phyloP scores from a whole-genome alignment of 2,888 invertebrate genomes.

The Dynastes tityus region DNA sequence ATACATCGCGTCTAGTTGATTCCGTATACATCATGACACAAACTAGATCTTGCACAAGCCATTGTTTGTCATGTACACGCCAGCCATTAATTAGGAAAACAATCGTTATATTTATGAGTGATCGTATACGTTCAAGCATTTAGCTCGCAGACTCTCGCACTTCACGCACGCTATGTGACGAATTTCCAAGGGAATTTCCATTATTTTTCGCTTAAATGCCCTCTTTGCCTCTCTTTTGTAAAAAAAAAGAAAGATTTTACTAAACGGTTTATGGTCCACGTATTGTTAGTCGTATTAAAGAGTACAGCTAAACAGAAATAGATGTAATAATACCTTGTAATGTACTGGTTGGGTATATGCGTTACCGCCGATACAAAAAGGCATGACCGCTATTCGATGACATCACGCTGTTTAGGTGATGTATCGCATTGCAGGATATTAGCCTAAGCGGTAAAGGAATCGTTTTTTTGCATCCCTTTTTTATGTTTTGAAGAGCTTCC shows the following conservation, averaged over 20 bases:
- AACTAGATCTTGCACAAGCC: conserved; percentile 30
- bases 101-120: conserved; percentile 43
- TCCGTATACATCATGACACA: conserved; percentile 21
- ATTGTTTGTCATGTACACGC: conserved; percentile 39
- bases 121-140: conserved; percentile 41
- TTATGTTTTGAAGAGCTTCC: no score
- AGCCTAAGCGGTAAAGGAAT: no score
- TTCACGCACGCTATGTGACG: conserved; percentile 42
- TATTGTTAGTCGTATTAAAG: background rate
- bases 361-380: no score
- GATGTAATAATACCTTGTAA: no score
- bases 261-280: background rate
- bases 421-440: no score
- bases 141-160: conserved; percentile 17
- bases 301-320: no score
- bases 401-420: no score
- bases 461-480: no score
- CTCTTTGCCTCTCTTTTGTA: background rate
- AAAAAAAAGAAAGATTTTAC: background rate
- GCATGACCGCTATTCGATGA: no score
- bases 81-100: conserved; percentile 44
- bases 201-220: conserved; percentile 41
- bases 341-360: no score
- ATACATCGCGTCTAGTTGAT: conserved; percentile 5
- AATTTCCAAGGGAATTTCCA: conserved; percentile 35